phyloP scores from a whole-genome alignment of 2,113 vertebrate species.

The Coracopsis vasa region DNA sequence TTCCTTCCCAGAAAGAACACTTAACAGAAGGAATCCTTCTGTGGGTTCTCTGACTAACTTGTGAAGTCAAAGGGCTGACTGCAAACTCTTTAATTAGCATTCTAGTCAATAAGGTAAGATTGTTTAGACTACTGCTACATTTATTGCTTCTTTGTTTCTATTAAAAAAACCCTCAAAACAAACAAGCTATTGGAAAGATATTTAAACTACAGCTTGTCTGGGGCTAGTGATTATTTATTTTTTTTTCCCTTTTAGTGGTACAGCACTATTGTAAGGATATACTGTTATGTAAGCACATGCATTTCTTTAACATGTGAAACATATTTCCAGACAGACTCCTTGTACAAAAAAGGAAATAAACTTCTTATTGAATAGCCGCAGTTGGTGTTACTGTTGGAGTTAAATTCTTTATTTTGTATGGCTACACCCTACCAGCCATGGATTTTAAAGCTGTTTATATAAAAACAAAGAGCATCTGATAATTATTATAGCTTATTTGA shows the following conservation, averaged over 20 bases:
- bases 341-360: slow-evolving; percentile 8
- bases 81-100: background rate
- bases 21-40: background rate
- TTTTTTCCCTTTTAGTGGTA: background rate
- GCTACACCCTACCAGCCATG: background rate
- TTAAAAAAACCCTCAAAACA: background rate
- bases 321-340: background rate
- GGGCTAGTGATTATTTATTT: background rate
- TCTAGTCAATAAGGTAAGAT: background rate
- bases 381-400: slow-evolving; percentile 11
- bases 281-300: background rate
- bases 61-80: background rate
- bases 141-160: background rate
- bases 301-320: slow-evolving; percentile 8
- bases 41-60: background rate
- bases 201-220: background rate
- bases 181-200: background rate
- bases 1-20: background rate
- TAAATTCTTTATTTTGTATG: slow-evolving; percentile 10
- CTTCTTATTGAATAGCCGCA: background rate
- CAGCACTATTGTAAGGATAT: background rate
- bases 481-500: slow-evolving; percentile 35
- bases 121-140: background rate
- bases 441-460: slow-evolving; percentile 7
- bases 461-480: slow-evolving; percentile 37